Evolutionary conservation across 53 echinoderm and acorn worm species (phyloP), one percentile per base, ranked within the genome.

Genomic region (Patiria pectinifera): DNA sequence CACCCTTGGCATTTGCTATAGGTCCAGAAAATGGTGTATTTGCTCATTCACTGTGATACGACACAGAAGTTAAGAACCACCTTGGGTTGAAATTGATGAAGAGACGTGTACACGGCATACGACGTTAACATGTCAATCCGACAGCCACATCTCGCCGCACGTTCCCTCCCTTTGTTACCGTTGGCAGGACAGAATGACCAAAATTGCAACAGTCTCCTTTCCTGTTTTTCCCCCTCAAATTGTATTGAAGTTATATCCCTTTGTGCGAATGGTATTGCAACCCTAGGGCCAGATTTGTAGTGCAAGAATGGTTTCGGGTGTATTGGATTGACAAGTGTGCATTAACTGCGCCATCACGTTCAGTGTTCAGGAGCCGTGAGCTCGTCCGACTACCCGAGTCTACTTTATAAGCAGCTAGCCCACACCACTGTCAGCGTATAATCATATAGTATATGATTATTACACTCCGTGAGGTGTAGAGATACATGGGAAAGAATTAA

Each of bases 121-220:
- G 76, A 87, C 76, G 24, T 70, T 59, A 75, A 76, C 48, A 24
- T 26, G 45, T 62, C 87, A 87, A 87, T 77, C 87, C 87, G 53
- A 43, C 9, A 12, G 16, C 14, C 22, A 25, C 35, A 15, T 19
- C 87, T 3, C 25, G 4, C 35, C 16, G 21, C 87, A 87, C 87
- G 87, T 87, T 87, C 77, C 78, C 4, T 49, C 87, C 87, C 59
- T 87, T 87, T 87, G 87, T 87, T 59, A 10, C 47, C n/a, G 12
- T 61, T 47, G 87, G 44, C 59, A 86, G 18, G 76, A 45, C 46
- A 25, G 62, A 59, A 70, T 59, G 63, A 85, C 25, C 59, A 23
- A 69, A 45, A 59, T 26, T 45, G 74, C 24, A 74, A 74, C 74
- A 78, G 76, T 43, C 45, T 78, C 19, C 45, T 25, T 77, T 87